Evolutionary conservation across 1,140 invertebrate species (phyloP).

Genomic region (Oryctes rhinoceros): DNA sequence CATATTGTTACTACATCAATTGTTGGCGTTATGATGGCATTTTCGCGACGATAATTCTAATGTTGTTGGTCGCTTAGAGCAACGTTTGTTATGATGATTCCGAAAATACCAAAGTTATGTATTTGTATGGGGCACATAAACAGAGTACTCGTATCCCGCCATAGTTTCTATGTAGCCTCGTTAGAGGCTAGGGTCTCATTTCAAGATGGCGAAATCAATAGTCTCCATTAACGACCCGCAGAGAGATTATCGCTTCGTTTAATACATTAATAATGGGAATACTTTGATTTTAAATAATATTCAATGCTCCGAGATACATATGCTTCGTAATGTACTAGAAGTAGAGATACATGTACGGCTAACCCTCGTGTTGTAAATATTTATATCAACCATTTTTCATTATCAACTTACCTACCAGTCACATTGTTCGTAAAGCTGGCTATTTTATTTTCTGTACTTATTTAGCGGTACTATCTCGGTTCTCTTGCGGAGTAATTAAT

Average conservation of each 20-base stretch:
- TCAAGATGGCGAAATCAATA: slow-evolving; percentile 62
- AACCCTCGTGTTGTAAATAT: neutral
- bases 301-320: neutral
- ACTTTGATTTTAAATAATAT: slow-evolving; percentile 14
- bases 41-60: neutral
- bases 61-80: neutral
- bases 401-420: slow-evolving; percentile 5
- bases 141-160: slow-evolving; percentile 57
- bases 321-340: neutral
- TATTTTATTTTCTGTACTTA: slow-evolving; percentile 32
- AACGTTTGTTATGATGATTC: neutral
- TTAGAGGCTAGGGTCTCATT: slow-evolving; percentile 56
- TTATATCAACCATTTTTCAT: neutral
- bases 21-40: neutral
- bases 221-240: slow-evolving; percentile 47
- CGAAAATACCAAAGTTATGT: neutral
- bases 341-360: neutral
- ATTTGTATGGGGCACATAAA: slow-evolving; percentile 45
- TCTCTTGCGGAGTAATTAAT: neutral
- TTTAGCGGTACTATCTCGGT: slow-evolving; percentile 9
- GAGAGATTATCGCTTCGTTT: slow-evolving; percentile 47
- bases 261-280: slow-evolving; percentile 39
- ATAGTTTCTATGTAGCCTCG: slow-evolving; percentile 52
- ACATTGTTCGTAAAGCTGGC: slow-evolving; percentile 14
- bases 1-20: slow-evolving; percentile 30